These are phyloP conservation scores for Suncus etruscus DNA, from an alignment of 2,113 vertebrate species.

Conservation along the genomic window DNA sequence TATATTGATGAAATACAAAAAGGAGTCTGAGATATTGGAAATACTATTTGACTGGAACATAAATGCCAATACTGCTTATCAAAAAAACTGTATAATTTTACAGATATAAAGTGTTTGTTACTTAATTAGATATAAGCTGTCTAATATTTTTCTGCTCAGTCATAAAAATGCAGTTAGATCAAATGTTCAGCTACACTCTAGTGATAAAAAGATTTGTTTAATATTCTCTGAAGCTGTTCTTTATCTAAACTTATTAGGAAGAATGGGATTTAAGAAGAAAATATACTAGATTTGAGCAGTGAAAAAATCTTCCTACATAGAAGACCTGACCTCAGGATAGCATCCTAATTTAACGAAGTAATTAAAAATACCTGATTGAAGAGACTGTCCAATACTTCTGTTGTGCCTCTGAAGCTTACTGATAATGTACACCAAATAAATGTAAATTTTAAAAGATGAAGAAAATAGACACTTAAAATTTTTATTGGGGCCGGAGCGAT, in stretches of 20 bases:
- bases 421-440: not conserved
- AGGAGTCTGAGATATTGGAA: not conserved
- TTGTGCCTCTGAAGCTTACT: not conserved
- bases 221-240: not conserved
- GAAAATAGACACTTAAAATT: not conserved
- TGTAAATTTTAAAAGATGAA: slow-evolving; percentile 1
- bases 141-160: not conserved
- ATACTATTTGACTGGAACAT: not conserved
- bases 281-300: not conserved
- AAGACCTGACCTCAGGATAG: not conserved
- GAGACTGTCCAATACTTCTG: not conserved
- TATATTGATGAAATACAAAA: not conserved
- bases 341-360: not conserved
- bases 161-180: not conserved
- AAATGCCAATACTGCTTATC: not conserved
- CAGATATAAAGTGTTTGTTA: not conserved
- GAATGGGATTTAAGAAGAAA: not conserved
- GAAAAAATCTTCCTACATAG: not conserved
- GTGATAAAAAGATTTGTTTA: not conserved
- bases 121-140: not conserved
- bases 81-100: not conserved
- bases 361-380: not conserved
- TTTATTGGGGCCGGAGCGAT: too few species aligned
- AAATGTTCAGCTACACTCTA: not conserved
- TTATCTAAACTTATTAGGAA: not conserved